Evolutionary conservation across 2,113 vertebrate species (phyloP).

Genomic region (Bubo blakistoni): DNA sequence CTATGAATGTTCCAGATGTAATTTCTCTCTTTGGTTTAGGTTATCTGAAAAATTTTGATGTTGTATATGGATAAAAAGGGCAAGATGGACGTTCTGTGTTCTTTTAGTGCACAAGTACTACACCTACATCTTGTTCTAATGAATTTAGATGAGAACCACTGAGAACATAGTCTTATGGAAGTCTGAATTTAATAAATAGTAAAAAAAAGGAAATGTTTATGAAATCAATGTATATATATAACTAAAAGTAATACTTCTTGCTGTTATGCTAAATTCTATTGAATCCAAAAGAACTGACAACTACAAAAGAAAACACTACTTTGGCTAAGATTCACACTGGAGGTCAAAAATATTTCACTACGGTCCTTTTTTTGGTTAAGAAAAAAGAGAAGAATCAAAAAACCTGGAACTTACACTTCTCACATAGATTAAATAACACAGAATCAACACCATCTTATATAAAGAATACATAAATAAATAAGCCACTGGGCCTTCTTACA

Average conservation of each 20-base stretch:
- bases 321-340: neutral
- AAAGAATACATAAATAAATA: conserved; percentile 19
- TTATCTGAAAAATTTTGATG: neutral
- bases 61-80: neutral
- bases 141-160: neutral
- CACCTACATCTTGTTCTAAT: neutral
- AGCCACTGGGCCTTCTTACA: neutral
- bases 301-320: neutral
- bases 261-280: neutral
- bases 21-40: neutral
- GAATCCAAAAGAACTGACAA: neutral
- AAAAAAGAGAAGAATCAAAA: neutral
- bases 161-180: neutral
- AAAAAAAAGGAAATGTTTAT: neutral
- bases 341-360: neutral
- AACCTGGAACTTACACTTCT: neutral
- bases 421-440: neutral
- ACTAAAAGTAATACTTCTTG: neutral
- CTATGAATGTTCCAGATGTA: neutral
- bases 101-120: neutral
- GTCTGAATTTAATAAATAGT: neutral
- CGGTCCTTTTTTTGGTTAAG: neutral
- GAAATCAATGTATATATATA: neutral
- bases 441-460: neutral
- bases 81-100: neutral